These are phyloP conservation scores for Cheilosia grossa DNA, from an alignment of 2,888 invertebrate genomes.

Conservation along the genomic window DNA sequence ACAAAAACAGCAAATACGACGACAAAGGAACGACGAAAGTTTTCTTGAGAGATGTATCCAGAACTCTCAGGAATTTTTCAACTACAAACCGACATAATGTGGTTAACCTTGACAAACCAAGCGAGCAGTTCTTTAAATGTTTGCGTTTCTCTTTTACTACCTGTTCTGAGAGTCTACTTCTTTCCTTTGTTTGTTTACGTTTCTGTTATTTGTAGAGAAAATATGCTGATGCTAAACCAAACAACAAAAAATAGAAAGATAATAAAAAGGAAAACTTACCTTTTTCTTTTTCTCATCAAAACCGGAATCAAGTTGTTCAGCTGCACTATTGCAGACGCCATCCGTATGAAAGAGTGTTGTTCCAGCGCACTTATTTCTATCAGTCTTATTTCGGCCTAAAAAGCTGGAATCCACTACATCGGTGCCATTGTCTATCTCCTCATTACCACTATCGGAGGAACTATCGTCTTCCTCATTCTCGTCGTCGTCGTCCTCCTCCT, in stretches of 20 bases:
- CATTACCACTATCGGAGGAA: no score
- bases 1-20: no score
- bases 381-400: conserved; percentile 63
- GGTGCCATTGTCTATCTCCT: conserved; percentile 27
- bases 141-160: no score
- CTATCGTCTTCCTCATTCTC: conserved; percentile 4
- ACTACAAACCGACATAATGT: no score
- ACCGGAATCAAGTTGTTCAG: conserved; percentile 76
- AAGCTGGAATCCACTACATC: conserved; percentile 64
- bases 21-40: no score
- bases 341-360: conserved; percentile 1
- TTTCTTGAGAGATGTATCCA: no score
- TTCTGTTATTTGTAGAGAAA: neutral
- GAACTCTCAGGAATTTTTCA: no score
- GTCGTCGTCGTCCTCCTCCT: conserved; percentile 4
- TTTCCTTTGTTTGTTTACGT: no score
- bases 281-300: conserved; percentile 77
- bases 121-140: no score
- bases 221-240: neutral
- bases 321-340: conserved; percentile 2
- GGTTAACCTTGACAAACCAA: no score
- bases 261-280: conserved; percentile 59
- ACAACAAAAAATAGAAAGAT: neutral
- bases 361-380: conserved; percentile 60
- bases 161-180: no score